Evolutionary conservation across 2,888 invertebrate species (phyloP), one percentile per base, ranked within the genome.

Genomic region (Oligia latruncula): DNA sequence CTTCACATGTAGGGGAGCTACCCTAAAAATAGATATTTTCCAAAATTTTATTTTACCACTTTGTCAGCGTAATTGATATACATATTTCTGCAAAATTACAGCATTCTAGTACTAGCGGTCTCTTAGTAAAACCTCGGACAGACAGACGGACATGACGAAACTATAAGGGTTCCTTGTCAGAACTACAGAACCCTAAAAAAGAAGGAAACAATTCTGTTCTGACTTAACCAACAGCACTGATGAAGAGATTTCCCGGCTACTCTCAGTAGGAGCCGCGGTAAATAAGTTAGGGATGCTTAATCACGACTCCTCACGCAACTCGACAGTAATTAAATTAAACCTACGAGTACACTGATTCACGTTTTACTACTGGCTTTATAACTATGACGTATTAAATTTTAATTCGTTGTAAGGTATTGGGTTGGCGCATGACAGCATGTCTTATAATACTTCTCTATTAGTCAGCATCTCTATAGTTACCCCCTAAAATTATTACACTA

Each of bases 271-370:
- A 83, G 43, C 58, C 23, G 20, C 66, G 43, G 71, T 80, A 76
- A 81, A 70, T 77, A 71, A 77, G 72, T 74, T 82, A 83, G 73
- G 66, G 68, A 77, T 73, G 74, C 55, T 77, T 83, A 86, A 88
- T 86, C 49, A 71, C 60, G 58, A 40, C 35, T 71, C 20, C 73
- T 75, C 88, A 88, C 87, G 88, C 84, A 84, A 86, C 78, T 76
- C 68, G 60, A 74, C 52, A 75, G 75, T 88, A 86, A 71, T 71
- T 75, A 35, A 75, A 78, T 82, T 76, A 77, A 78, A 78, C 70
- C 74, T n/a, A 64, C 29, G 49, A 70, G 62, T 49, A 49, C 74
- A 49, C 60, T 67, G 77, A 68, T 74, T 80, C 46, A 73, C 71
- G 60, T 66, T 78, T 62, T 68, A 49, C 52, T 55, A 43, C 52